Evolutionary conservation across 2,888 invertebrate species (phyloP).

Genomic region (Drosophila engyochracea): DNA sequence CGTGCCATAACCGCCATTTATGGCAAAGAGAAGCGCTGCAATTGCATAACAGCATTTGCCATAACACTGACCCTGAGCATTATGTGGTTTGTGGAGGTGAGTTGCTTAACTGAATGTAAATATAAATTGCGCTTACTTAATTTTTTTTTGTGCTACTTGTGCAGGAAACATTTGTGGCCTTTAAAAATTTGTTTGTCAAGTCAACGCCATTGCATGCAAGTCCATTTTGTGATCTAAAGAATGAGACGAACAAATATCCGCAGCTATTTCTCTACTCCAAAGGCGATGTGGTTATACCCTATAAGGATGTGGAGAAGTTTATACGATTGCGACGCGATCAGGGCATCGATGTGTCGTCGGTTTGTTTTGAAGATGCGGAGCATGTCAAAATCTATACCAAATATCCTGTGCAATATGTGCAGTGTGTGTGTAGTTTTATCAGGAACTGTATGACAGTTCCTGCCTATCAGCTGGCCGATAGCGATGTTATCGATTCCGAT

Average conservation of each 20-base stretch:
- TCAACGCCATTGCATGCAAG: constrained; percentile 86
- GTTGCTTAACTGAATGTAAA: constrained; percentile 10
- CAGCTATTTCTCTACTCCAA: constrained; percentile 91
- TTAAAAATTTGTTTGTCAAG: constrained; percentile 84
- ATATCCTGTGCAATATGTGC: constrained; percentile 88
- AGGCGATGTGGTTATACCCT: constrained; percentile 89
- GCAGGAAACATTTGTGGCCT: constrained; percentile 84
- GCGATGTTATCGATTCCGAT: constrained; percentile 7
- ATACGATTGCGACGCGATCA: constrained; percentile 87
- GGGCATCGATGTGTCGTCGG: constrained; percentile 88
- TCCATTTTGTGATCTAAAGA: constrained; percentile 87
- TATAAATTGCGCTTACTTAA: not conserved
- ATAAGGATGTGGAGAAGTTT: constrained; percentile 89
- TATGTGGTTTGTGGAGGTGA: constrained; percentile 88
- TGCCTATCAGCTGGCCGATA: constrained; percentile 35
- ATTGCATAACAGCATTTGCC: constrained; percentile 87
- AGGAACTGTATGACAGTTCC: constrained; percentile 86
- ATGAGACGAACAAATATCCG: constrained; percentile 88
- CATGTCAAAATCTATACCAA: constrained; percentile 90
- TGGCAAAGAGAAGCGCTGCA: constrained; percentile 87
- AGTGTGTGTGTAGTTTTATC: constrained; percentile 88
- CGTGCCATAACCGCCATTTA: constrained; percentile 88
- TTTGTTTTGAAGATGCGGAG: constrained; percentile 90
- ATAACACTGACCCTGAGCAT: constrained; percentile 86
- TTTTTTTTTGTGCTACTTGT: constrained; percentile 56